A percentile compares a stretch with the other conserved stretches of the same genome.
phyloP scores from a whole-genome alignment of 1,140 invertebrate genomes.

The Chrysopa pallens region DNA sequence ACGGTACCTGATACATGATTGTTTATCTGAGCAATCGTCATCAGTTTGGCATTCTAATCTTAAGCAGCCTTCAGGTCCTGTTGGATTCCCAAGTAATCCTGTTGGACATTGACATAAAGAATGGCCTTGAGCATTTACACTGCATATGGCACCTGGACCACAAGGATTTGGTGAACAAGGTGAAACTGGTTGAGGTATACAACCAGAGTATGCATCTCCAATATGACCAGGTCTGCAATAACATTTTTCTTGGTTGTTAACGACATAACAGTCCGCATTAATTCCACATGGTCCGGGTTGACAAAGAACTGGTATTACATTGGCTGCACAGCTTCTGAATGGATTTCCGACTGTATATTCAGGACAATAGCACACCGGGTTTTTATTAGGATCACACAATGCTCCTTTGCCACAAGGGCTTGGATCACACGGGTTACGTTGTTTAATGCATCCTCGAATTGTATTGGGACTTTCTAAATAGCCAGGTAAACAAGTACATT shows the following conservation, averaged over 20 bases:
- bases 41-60: constrained; percentile 60
- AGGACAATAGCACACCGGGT: constrained; percentile 66
- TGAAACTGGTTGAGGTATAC: constrained; percentile 35
- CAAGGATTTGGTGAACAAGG: constrained; percentile 61
- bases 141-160: constrained; percentile 53
- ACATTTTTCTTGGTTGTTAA: constrained; percentile 54
- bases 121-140: constrained; percentile 41
- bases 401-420: constrained; percentile 65
- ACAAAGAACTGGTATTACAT: constrained; percentile 37
- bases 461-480: constrained; percentile 76
- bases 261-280: constrained; percentile 66
- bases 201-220: constrained; percentile 49
- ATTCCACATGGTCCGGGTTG: constrained; percentile 59
- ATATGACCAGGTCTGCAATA: constrained; percentile 53
- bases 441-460: constrained; percentile 61
- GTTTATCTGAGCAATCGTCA: constrained; percentile 45
- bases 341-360: constrained; percentile 58
- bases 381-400: constrained; percentile 54
- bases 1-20: constrained; percentile 56
- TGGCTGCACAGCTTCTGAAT: constrained; percentile 46
- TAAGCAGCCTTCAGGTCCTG: constrained; percentile 44
- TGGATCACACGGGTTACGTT: constrained; percentile 58
- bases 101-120: constrained; percentile 53
- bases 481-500: constrained; percentile 69
- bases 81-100: constrained; percentile 61